phyloP scores from a whole-genome alignment of 2,113 vertebrate genomes.

The Pelmatolapia mariae region DNA sequence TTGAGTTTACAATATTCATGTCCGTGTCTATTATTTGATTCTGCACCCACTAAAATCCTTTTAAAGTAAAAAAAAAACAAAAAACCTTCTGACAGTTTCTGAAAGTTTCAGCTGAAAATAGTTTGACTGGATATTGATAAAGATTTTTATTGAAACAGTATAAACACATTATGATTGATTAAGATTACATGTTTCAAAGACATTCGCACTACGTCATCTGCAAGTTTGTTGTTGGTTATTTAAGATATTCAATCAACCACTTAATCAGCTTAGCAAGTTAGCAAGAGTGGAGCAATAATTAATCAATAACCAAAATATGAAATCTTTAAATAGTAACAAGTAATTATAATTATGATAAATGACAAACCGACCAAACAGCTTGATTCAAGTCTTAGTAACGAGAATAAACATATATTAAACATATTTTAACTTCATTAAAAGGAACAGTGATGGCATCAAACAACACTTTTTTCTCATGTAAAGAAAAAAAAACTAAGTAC shows the following conservation, averaged over 20 bases:
- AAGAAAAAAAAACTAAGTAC: background rate
- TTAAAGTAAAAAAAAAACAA: background rate
- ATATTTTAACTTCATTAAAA: background rate
- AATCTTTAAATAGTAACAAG: rapidly evolving
- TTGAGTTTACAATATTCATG: background rate
- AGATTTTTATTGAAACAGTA: background rate
- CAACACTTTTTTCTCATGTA: background rate
- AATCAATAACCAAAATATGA: background rate
- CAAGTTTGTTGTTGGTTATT: background rate
- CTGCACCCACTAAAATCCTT: rapidly evolving
- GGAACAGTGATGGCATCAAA: background rate
- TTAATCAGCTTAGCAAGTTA: background rate
- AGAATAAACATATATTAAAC: rapidly evolving
- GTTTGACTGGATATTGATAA: background rate
- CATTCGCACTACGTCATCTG: background rate
- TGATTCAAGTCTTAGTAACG: rapidly evolving
- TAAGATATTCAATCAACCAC: background rate
- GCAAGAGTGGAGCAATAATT: rapidly evolving
- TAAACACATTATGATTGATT: background rate
- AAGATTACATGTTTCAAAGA: background rate
- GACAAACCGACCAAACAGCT: rapidly evolving
- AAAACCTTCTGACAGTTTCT: rapidly evolving
- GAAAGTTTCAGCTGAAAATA: background rate
- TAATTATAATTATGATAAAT: background rate
- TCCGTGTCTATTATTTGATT: background rate